Evolutionary conservation across 1,140 invertebrate genomes (phyloP).

Genomic region (Aplysia californica): DNA sequence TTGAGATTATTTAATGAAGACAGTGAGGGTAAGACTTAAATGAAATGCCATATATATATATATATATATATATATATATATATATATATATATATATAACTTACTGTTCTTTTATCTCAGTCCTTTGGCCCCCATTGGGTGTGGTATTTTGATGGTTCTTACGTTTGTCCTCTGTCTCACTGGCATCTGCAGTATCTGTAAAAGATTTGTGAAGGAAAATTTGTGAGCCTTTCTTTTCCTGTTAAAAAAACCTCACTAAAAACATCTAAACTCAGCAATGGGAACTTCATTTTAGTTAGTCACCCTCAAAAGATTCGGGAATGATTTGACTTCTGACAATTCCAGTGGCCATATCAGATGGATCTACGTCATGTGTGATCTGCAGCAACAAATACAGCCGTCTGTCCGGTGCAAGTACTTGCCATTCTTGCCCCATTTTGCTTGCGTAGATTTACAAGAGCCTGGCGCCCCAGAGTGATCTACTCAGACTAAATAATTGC

Average conservation of each 20-base stretch:
- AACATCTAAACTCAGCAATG: not conserved
- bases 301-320: not conserved
- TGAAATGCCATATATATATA: too few relatives aligned
- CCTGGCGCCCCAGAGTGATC: too few relatives aligned
- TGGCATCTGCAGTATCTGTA: slow-evolving; percentile 81
- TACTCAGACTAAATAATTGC: too few relatives aligned
- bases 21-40: too few relatives aligned
- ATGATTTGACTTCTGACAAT: not conserved
- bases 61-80: too few relatives aligned
- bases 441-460: too few relatives aligned
- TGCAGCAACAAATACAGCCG: too few relatives aligned
- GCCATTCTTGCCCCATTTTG: too few relatives aligned
- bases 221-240: not conserved
- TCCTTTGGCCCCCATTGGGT: slow-evolving; percentile 60
- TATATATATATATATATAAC: slow-evolving; percentile 63
- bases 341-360: not conserved
- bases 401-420: too few relatives aligned
- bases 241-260: not conserved
- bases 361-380: not conserved
- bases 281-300: not conserved
- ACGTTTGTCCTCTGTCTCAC: slow-evolving; percentile 83
- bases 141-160: slow-evolving; percentile 70
- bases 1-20: too few relatives aligned
- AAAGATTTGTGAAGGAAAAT: not conserved
- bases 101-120: slow-evolving; percentile 93